Conservation (phyloP, 2,113 vertebrate genomes). For the Gila orcuttii region DNA sequence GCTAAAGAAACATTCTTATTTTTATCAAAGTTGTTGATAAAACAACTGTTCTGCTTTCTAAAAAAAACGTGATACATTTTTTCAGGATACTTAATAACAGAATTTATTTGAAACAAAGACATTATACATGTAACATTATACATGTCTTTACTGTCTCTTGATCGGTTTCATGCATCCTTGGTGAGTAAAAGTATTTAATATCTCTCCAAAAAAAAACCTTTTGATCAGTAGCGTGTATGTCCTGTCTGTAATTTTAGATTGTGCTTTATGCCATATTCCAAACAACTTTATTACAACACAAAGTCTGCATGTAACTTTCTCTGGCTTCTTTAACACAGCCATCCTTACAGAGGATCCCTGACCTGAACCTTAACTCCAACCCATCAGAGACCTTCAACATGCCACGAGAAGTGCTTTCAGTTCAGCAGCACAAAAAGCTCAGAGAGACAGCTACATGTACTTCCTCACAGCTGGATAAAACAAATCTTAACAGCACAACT, state of each 20-base stretch:
- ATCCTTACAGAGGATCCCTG: slow-evolving; percentile 67
- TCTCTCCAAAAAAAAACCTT: not conserved
- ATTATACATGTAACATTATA: not conserved
- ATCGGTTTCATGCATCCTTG: no score
- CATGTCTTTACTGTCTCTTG: not conserved
- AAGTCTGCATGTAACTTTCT: slow-evolving; percentile 31
- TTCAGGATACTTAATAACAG: not conserved
- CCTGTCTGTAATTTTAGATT: not conserved
- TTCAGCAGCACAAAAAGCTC: slow-evolving; percentile 73
- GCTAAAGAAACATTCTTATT: not conserved
- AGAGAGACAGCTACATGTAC: slow-evolving; percentile 78
- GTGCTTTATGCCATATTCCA: not conserved
- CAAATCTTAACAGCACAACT: slow-evolving; percentile 79
- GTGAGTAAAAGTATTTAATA: not conserved
- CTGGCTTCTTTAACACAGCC: slow-evolving; percentile 37
- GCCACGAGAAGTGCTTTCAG: slow-evolving; percentile 76
- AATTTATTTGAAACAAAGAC: not conserved
- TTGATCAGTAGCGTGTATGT: not conserved
- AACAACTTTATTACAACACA: slow-evolving; percentile 27
- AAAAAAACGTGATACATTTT: not conserved
- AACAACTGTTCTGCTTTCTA: not conserved
- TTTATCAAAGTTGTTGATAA: not conserved
- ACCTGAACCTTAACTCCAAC: slow-evolving; percentile 66
- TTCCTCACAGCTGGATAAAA: slow-evolving; percentile 81
- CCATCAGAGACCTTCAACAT: slow-evolving; percentile 77